Evolutionary conservation across 2,797 vertebrate genomes (phyloP), one percentile per base, ranked within the genome.

Genomic region (Tiaroga cobitis): DNA sequence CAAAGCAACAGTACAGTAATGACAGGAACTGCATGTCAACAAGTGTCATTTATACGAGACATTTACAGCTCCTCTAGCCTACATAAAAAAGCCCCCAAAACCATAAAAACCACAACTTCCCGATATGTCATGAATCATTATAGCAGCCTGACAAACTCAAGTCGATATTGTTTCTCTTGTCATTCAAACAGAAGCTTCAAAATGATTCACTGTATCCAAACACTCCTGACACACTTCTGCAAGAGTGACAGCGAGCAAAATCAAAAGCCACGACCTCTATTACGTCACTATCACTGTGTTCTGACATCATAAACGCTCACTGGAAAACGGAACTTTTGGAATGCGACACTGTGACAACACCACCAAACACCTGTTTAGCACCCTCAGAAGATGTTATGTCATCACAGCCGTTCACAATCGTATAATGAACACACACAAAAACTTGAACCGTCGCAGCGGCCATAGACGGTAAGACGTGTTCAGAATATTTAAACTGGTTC

Each of bases 401-500:
- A 88, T 70, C 51, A 46, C 32, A 29, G 26, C 11, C 56, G 29
- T 11, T 69, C 41, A 46, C 49, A n/a, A 49, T 15, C 56, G 32
- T 11, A 21, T 32, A n/a, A n/a, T 79, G 34, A 51, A 81, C 21
- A 79, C 29, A 67, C 13, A 29, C 91, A 90, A 72, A 46, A 92
- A 91, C 88, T 90, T 91, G 32, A 59, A 63, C 39, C 37, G 68
- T 78, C 54, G 85, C 51, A 46, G 76, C 67, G 83, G 79, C 80
- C 59, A 34, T 24, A 79, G 83, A 85, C 79, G 56, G n/a, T n/a
- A 54, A 32, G 68, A 88, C 87, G 87, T 88, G 87, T 69, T 85
- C 24, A 18, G 87, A 82, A 88, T 85, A 72, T 26, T 34, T 49
- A 84, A 70, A 68, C 49, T 19, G 37, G 37, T 73, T 86, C 96